phyloP scores from a whole-genome alignment of 2,113 vertebrate genomes.

The Paraplagusia blochii region DNA sequence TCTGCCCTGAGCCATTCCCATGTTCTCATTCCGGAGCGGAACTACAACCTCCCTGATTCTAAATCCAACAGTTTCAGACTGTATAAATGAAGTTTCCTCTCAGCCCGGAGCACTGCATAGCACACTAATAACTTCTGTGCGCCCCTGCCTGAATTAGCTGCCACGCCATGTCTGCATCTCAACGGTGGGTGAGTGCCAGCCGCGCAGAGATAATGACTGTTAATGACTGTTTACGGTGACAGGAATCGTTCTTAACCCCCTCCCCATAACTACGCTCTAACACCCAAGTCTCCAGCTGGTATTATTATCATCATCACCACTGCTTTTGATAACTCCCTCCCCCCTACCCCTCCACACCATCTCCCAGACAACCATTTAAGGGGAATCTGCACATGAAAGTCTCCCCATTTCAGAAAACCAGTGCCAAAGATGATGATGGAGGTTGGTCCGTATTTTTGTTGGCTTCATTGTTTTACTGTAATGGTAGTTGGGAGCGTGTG shows the following conservation, averaged over 20 bases:
- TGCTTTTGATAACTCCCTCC: slow-evolving; percentile 60
- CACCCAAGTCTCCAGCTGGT: slow-evolving; percentile 56
- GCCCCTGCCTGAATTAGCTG: slow-evolving; percentile 27
- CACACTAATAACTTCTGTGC: slow-evolving; percentile 57
- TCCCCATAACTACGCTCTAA: not conserved
- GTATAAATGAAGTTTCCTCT: slow-evolving; percentile 58
- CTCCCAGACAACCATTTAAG: slow-evolving; percentile 49
- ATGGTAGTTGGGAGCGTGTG: slow-evolving; percentile 28
- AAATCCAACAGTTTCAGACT: slow-evolving; percentile 58
- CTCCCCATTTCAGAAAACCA: slow-evolving; percentile 29
- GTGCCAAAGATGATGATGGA: slow-evolving; percentile 45
- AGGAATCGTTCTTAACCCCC: slow-evolving; percentile 51
- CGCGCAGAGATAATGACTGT: slow-evolving; percentile 62
- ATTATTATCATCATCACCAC: slow-evolving; percentile 51
- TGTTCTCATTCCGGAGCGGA: slow-evolving; percentile 41
- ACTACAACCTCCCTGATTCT: slow-evolving; percentile 32
- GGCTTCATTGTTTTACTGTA: slow-evolving; percentile 38
- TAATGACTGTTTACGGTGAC: slow-evolving; percentile 71
- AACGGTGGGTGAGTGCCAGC: slow-evolving; percentile 55
- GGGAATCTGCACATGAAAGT: slow-evolving; percentile 54
- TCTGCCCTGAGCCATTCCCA: slow-evolving; percentile 39
- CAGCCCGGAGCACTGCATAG: slow-evolving; percentile 44
- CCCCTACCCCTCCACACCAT: too few species aligned
- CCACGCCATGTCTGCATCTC: slow-evolving; percentile 25
- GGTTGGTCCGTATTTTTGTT: slow-evolving; percentile 28